Conservation (phyloP, 2,888 invertebrate species). For the Acanthoscelides obtectus region DNA sequence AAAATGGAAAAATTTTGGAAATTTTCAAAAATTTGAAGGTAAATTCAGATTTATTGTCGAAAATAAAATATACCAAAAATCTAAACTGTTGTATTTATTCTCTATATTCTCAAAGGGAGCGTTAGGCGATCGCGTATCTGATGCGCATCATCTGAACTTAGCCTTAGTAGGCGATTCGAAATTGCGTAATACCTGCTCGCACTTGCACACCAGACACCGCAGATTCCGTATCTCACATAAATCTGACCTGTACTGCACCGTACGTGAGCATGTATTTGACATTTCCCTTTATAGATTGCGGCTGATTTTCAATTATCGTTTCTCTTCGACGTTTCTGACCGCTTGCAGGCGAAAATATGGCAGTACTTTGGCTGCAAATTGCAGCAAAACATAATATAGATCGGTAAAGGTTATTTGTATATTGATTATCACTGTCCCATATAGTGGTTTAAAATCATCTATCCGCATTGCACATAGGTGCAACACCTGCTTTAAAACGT, state of each 20-base stretch:
- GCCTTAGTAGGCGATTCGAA: neutral
- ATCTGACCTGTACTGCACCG: neutral
- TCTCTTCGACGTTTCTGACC: neutral
- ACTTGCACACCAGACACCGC: neutral
- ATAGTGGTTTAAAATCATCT: no score
- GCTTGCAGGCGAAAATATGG: neutral
- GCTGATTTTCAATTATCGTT: neutral
- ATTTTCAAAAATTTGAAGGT: no score
- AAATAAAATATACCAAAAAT: no score
- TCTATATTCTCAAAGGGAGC: no score
- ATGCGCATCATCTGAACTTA: no score
- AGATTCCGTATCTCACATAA: neutral
- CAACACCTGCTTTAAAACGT: no score
- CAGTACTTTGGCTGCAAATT: neutral
- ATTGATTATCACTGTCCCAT: neutral
- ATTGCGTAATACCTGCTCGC: neutral
- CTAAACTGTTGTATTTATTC: no score
- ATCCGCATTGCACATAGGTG: no score
- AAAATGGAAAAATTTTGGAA: no score
- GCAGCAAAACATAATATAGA: neutral
- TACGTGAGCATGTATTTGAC: neutral
- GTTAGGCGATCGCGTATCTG: no score
- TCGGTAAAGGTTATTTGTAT: neutral
- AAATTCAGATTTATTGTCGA: no score
- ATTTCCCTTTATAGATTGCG: neutral